A percentile compares a stretch with the other conserved stretches of the same genome.
Conservation (phyloP, 2,113 vertebrate genomes). For the Condylura cristata region DNA sequence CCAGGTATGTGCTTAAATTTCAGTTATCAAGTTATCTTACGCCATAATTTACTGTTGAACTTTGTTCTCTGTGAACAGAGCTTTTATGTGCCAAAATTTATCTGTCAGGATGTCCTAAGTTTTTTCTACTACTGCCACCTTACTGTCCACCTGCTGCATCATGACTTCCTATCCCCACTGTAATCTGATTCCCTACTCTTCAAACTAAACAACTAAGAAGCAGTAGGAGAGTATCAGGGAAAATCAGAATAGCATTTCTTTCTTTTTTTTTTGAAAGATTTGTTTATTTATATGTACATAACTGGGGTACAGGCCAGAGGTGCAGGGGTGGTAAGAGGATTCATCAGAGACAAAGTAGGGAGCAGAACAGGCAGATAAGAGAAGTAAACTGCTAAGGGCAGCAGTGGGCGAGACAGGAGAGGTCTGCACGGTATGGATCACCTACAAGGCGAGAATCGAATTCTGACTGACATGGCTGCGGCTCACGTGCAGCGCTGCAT, state of each 20-base stretch:
- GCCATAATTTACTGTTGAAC: neutral
- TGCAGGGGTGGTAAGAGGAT: no score
- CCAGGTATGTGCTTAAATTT: slow-evolving; percentile 87
- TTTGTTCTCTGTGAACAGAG: neutral
- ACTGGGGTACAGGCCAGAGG: no score
- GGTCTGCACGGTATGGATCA: no score
- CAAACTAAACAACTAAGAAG: neutral
- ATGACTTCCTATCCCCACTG: neutral
- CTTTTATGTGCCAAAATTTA: neutral
- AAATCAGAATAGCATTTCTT: neutral
- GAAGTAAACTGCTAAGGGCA: no score
- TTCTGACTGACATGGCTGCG: no score
- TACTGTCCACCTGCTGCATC: neutral
- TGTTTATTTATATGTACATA: no score
- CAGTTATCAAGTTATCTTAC: neutral
- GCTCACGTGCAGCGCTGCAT: no score
- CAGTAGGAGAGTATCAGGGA: neutral
- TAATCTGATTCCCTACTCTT: neutral
- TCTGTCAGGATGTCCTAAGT: neutral
- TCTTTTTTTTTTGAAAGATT: no score
- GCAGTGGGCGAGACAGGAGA: no score
- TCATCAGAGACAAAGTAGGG: no score
- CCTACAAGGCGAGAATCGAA: no score
- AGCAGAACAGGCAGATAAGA: no score
- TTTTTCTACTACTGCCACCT: neutral